These are phyloP conservation scores for Trachythela sp. DNA, from an alignment of 64 coral and sea anemone genomes.

Conservation along the genomic window DNA sequence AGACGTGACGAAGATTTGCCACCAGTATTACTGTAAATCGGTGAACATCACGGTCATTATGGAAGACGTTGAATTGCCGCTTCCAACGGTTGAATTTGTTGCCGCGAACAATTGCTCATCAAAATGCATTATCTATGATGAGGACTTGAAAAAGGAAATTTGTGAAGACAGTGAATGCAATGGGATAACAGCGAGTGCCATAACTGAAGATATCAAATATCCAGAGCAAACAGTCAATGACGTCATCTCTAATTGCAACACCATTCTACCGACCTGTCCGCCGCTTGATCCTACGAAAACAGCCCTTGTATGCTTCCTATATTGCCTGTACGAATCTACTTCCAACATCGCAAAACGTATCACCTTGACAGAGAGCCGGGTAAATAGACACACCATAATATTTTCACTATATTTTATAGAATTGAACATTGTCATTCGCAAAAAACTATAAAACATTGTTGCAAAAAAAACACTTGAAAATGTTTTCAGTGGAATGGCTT, in stretches of 20 bases:
- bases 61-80: neutral
- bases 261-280: neutral
- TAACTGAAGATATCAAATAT: neutral
- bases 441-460: no score
- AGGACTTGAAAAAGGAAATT: neutral
- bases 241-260: neutral
- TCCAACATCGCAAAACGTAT: no score
- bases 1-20: neutral
- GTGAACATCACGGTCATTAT: neutral
- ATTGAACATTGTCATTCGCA: no score
- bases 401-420: no score
- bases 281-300: no score
- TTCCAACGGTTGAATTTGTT: neutral
- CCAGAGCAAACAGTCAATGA: neutral
- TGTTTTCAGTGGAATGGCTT: no score
- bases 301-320: no score
- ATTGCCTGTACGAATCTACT: no score
- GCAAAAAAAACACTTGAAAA: no score
- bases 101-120: neutral
- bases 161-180: neutral
- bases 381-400: neutral
- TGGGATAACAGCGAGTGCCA: neutral
- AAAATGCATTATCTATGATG: neutral
- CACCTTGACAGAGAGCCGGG: neutral
- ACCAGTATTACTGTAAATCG: neutral